Evolutionary conservation across 1,140 invertebrate genomes (phyloP).

Genomic region (Saccostrea cuccullata): DNA sequence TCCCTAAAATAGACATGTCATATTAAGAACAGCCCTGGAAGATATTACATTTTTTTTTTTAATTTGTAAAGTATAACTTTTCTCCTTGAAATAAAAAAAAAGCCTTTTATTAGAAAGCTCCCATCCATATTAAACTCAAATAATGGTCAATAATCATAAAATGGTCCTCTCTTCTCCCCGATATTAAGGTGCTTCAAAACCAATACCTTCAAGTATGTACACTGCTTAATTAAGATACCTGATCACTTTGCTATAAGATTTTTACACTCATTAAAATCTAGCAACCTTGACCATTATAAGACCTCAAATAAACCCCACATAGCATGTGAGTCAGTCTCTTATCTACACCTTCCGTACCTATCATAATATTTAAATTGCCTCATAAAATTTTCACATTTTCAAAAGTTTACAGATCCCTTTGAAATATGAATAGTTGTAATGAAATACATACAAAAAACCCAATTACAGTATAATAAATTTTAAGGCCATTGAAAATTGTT

Average conservation of each 20-base stretch:
- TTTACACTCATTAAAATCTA: constrained; percentile 8
- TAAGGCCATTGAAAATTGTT: constrained; percentile 1
- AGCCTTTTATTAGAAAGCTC: too few species aligned
- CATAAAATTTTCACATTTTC: constrained; percentile 27
- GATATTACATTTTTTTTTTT: too few species aligned
- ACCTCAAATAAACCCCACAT: background rate
- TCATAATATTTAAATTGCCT: constrained; percentile 38
- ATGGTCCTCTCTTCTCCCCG: background rate
- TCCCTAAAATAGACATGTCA: too few species aligned
- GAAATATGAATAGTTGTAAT: constrained; percentile 38
- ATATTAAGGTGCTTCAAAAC: background rate
- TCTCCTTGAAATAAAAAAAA: too few species aligned
- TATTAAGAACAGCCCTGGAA: too few species aligned
- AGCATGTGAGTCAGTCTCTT: constrained; percentile 7
- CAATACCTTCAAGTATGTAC: background rate
- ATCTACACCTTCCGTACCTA: constrained; percentile 20
- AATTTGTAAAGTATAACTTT: too few species aligned
- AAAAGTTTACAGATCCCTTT: constrained; percentile 31
- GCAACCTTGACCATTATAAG: constrained; percentile 16
- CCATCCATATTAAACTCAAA: background rate
- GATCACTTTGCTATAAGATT: background rate
- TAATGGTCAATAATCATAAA: constrained; percentile 4
- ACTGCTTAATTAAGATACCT: background rate
- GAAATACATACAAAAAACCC: constrained; percentile 36
- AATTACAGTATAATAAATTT: constrained; percentile 33